Evolutionary conservation across 2,888 invertebrate genomes (phyloP), one percentile per base, ranked within the genome.

Genomic region (Cynaeus angustus): DNA sequence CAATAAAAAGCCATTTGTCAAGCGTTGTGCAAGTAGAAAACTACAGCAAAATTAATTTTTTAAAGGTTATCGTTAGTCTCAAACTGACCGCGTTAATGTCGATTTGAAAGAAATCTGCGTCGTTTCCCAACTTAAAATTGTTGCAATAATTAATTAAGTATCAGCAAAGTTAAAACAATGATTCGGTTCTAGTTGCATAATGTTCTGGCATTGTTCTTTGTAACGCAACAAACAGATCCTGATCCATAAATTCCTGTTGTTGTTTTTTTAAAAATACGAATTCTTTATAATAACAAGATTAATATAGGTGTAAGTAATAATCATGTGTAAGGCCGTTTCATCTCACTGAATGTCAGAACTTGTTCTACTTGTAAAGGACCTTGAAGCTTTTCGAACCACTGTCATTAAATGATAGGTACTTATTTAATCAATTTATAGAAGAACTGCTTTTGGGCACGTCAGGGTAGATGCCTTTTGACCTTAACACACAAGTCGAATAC

Each of bases 271-370:
- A 53, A 53, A 53, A 10, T 33, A 10, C 9, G n/a, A 53, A 53
- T 33, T 53, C 53, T 26, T 53, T 26, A 33, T 14, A n/a, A 53
- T 13, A 53, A 33, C 10, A 37, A 14, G 26, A 53, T 53, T 30
- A 50, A 50, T 28, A 26, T 46, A 46, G 16, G 37, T 16, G 37
- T 53, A 53, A 30, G 26, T 33, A 30, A 53, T 53, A 53, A 33
- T 53, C 37, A 53, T 38, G 38, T 68, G 56, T 68, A 68, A 68
- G 68, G 68, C 68, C 64, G 68, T 68, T 68, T 68, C 68, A 53
- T 48, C 68, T 68, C 62, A 62, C 37, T 68, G 68, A 68, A 68
- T 68, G 68, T 56, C 56, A 64, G 30, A 55, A 64, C 56, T 45
- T 53, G 67, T 67, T 59, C 53, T 52, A 43, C 46, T 64, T 65